These are phyloP conservation scores for Cladorhizidae sp. DNA, from an alignment of 37 sponge, comb jelly and placozoan species.

Conservation along the genomic window DNA sequence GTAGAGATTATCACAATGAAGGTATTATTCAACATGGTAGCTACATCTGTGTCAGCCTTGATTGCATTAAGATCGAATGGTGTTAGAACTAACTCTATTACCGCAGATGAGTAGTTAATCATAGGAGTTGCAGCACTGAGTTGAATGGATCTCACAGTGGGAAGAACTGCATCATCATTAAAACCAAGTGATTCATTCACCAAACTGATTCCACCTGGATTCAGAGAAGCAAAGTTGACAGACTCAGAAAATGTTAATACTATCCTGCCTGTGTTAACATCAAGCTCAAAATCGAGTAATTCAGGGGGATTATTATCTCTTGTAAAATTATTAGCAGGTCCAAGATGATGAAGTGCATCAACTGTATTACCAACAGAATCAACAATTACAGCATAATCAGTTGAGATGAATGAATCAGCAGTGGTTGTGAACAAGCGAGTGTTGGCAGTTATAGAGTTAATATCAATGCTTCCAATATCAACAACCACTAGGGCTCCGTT, in stretches of 20 bases:
- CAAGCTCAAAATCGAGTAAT: slow-evolving; percentile 53
- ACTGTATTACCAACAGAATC: slow-evolving; percentile 68
- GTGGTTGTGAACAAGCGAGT: slow-evolving; percentile 35
- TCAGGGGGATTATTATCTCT: slow-evolving; percentile 56
- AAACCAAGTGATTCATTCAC: slow-evolving; percentile 26
- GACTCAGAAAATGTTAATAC: slow-evolving; percentile 76
- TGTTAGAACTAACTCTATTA: slow-evolving; percentile 43
- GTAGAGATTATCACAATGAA: slow-evolving; percentile 32
- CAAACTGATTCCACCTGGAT: slow-evolving; percentile 64
- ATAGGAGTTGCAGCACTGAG: slow-evolving; percentile 75
- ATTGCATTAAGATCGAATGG: slow-evolving; percentile 74
- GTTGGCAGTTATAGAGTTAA: slow-evolving; percentile 64
- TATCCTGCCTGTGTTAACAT: slow-evolving; percentile 67
- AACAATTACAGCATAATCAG: slow-evolving; percentile 23
- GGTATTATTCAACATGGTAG: slow-evolving; percentile 66
- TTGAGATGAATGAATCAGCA: slow-evolving; percentile 48
- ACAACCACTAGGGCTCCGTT: slow-evolving; percentile 58
- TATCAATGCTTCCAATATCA: slow-evolving; percentile 48
- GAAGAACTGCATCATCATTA: slow-evolving; percentile 1
- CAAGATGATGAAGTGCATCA: slow-evolving; percentile 1
- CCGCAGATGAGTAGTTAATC: slow-evolving; percentile 26
- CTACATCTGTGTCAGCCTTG: slow-evolving; percentile 58
- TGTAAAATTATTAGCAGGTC: slow-evolving; percentile 43
- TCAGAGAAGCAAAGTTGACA: slow-evolving; percentile 57
- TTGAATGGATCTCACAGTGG: slow-evolving; percentile 16